These are phyloP conservation scores for Stegodyphus mimosarum DNA, from an alignment of 1,140 invertebrate species.

Conservation along the genomic window DNA sequence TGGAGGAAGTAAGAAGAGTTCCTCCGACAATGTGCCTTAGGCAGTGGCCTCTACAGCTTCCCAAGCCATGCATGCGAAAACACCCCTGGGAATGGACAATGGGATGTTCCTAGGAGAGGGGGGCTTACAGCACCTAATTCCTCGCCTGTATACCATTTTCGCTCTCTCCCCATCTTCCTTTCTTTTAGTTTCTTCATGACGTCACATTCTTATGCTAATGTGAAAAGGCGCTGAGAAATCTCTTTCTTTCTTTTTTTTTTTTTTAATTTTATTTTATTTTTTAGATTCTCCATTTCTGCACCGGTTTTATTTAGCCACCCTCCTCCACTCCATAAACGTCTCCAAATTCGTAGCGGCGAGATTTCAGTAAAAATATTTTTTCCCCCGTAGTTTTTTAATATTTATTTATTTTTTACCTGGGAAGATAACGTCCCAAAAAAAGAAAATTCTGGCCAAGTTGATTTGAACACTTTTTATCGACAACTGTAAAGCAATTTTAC, in stretches of 20 bases:
- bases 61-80: slow-evolving; percentile 56
- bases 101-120: slow-evolving; percentile 27
- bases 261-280: not conserved
- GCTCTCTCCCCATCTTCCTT: not conserved
- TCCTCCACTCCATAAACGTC: not conserved
- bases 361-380: slow-evolving; percentile 21
- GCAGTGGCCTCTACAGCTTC: slow-evolving; percentile 26
- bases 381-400: not conserved
- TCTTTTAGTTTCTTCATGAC: slow-evolving; percentile 20
- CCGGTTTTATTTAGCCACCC: not conserved
- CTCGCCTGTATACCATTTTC: slow-evolving; percentile 18
- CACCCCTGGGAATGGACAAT: slow-evolving; percentile 51
- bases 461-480: no score
- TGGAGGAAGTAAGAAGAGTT: slow-evolving; percentile 28
- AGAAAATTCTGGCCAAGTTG: no score
- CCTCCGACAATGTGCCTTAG: slow-evolving; percentile 33
- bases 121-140: slow-evolving; percentile 56
- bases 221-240: not conserved
- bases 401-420: no score
- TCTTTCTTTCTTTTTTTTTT: slow-evolving; percentile 1
- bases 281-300: not conserved
- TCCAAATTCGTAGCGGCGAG: not conserved
- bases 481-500: no score
- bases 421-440: no score
- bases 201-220: slow-evolving; percentile 60